Conservation (phyloP, 2,888 invertebrate species). For the Phanerotoma sp. region DNA sequence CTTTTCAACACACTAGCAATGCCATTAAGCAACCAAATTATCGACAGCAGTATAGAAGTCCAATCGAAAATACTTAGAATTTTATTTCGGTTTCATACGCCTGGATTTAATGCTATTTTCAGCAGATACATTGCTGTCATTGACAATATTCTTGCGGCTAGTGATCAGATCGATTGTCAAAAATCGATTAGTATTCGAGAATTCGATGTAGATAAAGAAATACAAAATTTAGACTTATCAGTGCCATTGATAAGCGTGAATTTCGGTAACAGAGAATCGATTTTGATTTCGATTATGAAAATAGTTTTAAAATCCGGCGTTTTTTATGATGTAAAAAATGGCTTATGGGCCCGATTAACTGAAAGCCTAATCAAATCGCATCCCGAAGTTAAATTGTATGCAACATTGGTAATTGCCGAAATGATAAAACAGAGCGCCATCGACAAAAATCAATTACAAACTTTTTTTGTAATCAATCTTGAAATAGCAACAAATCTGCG, state of each 20-base stretch:
- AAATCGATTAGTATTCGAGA: constrained; percentile 26
- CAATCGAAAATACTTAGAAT: constrained; percentile 50
- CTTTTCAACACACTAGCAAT: constrained; percentile 67
- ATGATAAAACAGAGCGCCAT: no score
- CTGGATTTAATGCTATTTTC: constrained; percentile 43
- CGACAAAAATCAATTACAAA: no score
- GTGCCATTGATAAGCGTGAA: constrained; percentile 12
- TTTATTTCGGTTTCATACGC: constrained; percentile 43
- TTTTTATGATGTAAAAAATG: no score
- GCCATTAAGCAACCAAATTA: constrained; percentile 41
- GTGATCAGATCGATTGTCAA: constrained; percentile 23
- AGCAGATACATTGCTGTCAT: constrained; percentile 44
- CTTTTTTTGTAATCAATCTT: no score
- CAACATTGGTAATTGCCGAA: no score
- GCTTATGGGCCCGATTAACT: no score
- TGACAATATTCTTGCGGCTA: constrained; percentile 45
- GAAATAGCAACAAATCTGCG: no score
- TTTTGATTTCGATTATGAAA: no score
- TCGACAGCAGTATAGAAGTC: constrained; percentile 44
- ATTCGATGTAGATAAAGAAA: constrained; percentile 11
- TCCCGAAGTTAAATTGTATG: no score
- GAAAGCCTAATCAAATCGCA: no score
- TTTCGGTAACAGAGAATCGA: no score
- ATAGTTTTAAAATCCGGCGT: no score
- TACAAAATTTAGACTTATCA: constrained; percentile 41